Evolutionary conservation across 2,113 vertebrate species (phyloP).

Genomic region (Eptesicus fuscus): DNA sequence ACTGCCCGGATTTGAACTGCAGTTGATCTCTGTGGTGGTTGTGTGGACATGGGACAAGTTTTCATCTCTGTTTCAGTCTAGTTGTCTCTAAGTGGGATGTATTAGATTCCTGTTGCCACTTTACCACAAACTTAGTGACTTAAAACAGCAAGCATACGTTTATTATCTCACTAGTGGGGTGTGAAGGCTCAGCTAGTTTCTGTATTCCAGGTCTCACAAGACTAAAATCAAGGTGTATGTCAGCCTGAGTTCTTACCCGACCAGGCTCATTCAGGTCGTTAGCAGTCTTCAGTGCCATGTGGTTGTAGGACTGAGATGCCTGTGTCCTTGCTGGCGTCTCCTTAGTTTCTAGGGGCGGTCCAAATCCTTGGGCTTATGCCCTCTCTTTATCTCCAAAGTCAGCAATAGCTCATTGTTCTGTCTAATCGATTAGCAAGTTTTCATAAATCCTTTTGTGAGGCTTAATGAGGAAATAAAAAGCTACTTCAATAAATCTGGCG

Average conservation of each 20-base stretch:
- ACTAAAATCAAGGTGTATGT: not conserved
- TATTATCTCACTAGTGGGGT: not conserved
- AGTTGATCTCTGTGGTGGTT: not conserved
- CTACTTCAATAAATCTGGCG: not conserved
- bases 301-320: not conserved
- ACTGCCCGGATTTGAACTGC: not conserved
- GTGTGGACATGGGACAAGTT: not conserved
- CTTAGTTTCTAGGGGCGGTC: not conserved
- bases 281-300: not conserved
- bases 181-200: not conserved
- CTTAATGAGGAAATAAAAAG: not conserved
- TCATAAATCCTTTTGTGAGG: not conserved
- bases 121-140: not conserved
- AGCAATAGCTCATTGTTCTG: not conserved
- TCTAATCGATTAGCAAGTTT: slow-evolving; percentile 13
- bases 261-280: not conserved
- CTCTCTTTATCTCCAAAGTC: not conserved
- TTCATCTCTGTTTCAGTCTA: not conserved
- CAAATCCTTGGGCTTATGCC: not conserved
- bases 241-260: not conserved
- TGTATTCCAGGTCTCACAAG: not conserved
- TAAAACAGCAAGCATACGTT: not conserved
- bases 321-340: not conserved
- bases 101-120: not conserved
- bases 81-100: not conserved